These are phyloP conservation scores for Plodia interpunctella DNA, from an alignment of 1,140 invertebrate species.

Conservation along the genomic window DNA sequence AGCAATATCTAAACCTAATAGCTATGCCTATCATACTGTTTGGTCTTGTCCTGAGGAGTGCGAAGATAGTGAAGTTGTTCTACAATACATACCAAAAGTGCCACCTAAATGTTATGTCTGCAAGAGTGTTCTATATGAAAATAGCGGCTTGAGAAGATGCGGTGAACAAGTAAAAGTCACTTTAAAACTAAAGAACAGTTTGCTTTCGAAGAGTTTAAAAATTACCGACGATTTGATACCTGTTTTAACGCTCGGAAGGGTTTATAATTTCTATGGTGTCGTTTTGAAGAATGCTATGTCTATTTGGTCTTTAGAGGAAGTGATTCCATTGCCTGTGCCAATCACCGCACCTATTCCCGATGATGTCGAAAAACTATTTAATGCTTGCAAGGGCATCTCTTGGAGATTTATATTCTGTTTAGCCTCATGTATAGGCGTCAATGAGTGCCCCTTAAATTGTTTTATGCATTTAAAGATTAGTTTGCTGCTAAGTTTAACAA, in stretches of 20 bases:
- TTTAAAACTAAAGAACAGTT: constrained; percentile 38
- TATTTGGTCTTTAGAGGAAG: constrained; percentile 54
- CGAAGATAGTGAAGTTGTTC: constrained; percentile 58
- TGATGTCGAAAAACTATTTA: constrained; percentile 45
- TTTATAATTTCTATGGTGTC: constrained; percentile 36
- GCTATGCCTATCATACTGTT: constrained; percentile 57
- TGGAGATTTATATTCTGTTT: constrained; percentile 67
- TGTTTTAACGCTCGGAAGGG: constrained; percentile 37
- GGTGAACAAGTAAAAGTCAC: constrained; percentile 51
- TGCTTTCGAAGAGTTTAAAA: constrained; percentile 35
- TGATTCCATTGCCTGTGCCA: constrained; percentile 29
- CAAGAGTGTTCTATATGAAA: constrained; percentile 54
- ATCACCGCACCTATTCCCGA: constrained; percentile 32
- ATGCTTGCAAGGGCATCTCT: constrained; percentile 41
- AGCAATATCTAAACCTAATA: constrained; percentile 41
- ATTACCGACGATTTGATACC: constrained; percentile 54
- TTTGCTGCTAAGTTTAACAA: constrained; percentile 57
- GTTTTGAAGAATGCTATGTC: constrained; percentile 38
- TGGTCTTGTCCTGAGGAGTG: constrained; percentile 69
- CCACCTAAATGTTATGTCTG: constrained; percentile 59
- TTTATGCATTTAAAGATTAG: constrained; percentile 64
- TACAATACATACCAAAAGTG: constrained; percentile 56
- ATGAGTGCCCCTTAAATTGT: constrained; percentile 50
- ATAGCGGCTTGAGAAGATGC: constrained; percentile 51
- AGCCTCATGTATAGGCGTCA: constrained; percentile 50